These are phyloP conservation scores for Cryptocephalus primarius DNA, from an alignment of 2,888 invertebrate species.

Conservation along the genomic window DNA sequence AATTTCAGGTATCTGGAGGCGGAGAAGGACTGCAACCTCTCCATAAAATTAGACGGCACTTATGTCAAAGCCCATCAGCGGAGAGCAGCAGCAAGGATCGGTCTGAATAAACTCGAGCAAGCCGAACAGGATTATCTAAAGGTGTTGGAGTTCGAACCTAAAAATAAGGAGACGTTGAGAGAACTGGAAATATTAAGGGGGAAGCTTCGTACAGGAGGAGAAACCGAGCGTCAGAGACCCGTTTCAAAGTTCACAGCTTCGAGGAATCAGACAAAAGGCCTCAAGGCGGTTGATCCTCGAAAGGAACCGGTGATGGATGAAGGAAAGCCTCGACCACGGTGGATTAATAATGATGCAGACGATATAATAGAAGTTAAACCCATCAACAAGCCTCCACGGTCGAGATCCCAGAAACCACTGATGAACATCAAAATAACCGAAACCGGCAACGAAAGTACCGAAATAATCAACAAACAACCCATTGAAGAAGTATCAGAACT, in stretches of 20 bases:
- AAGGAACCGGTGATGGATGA: too few species aligned
- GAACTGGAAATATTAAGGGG: conserved; percentile 45
- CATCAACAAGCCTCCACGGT: conserved; percentile 51
- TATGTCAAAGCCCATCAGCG: conserved; percentile 81
- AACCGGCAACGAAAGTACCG: conserved; percentile 7
- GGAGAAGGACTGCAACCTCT: conserved; percentile 70
- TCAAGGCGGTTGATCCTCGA: too few species aligned
- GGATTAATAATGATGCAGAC: conserved; percentile 6
- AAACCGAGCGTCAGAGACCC: conserved; percentile 11
- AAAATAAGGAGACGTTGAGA: conserved; percentile 56
- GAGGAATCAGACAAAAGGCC: conserved; percentile 14
- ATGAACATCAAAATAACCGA: conserved; percentile 37
- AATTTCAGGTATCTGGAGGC: conserved; percentile 52
- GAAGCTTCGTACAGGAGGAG: conserved; percentile 1
- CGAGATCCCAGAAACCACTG: conserved; percentile 52
- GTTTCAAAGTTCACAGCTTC: conserved; percentile 28
- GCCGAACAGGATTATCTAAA: conserved; percentile 62
- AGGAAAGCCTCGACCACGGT: too few species aligned
- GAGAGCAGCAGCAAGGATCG: conserved; percentile 64
- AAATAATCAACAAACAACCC: neutral
- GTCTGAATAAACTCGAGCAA: conserved; percentile 56
- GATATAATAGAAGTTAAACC: conserved; percentile 36
- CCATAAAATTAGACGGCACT: conserved; percentile 62
- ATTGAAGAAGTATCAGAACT: too few species aligned
- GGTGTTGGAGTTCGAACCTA: conserved; percentile 66